Conservation (phyloP, 2,888 invertebrate genomes). For the Amorpha juglandis region DNA sequence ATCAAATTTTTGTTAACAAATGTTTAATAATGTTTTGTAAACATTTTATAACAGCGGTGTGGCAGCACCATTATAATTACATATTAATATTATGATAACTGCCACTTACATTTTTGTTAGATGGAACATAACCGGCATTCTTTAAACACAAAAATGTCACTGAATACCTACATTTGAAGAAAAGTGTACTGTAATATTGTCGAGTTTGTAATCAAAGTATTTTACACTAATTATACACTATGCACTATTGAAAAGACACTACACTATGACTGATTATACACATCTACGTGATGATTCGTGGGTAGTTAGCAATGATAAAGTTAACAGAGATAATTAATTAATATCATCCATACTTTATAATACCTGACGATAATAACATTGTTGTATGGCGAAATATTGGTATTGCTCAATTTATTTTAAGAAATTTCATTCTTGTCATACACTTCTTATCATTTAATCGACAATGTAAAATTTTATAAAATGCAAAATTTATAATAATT, state of each 20-base stretch:
- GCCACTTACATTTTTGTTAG: neutral
- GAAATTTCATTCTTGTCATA: neutral
- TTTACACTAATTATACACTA: too few species aligned
- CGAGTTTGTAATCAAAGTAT: neutral
- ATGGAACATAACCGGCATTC: neutral
- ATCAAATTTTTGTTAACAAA: too few species aligned
- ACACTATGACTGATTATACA: neutral
- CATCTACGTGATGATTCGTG: constrained; percentile 12
- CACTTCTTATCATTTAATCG: too few species aligned
- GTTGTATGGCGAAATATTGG: constrained; percentile 5
- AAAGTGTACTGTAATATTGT: neutral
- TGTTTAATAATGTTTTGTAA: too few species aligned
- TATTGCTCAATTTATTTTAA: constrained; percentile 4
- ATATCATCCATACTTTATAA: neutral
- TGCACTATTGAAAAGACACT: too few species aligned
- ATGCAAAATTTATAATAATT: too few species aligned
- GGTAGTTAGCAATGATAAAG: constrained; percentile 12
- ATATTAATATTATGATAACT: too few species aligned
- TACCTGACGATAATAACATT: neutral
- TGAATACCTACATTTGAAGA: neutral
- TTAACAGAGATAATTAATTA: constrained; percentile 4
- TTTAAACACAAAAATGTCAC: neutral
- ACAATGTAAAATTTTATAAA: too few species aligned
- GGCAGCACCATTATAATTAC: too few species aligned
- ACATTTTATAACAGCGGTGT: too few species aligned